Conservation (phyloP, 2,888 invertebrate species). For the Sialis fuliginosa region DNA sequence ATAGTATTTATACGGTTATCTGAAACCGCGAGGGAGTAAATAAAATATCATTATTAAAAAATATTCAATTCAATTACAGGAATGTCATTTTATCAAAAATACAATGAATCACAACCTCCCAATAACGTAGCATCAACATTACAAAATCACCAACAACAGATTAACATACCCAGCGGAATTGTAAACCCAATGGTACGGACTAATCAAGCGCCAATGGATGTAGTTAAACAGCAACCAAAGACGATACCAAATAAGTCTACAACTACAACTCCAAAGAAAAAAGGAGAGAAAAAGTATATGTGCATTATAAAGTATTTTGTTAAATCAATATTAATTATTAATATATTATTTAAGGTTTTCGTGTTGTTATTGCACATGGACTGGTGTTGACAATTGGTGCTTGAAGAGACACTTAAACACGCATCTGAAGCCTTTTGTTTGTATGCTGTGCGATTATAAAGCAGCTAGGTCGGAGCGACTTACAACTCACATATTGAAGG, state of each 20-base stretch:
- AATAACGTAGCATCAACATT: not conserved
- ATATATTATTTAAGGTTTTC: conserved; percentile 25
- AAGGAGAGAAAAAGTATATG: conserved; percentile 7
- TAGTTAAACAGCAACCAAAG: not conserved
- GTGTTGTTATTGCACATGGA: conserved; percentile 84
- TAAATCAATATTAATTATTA: not conserved
- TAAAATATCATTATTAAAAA: too few species aligned
- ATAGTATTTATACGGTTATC: too few species aligned
- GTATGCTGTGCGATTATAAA: conserved; percentile 82
- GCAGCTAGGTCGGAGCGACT: conserved; percentile 80
- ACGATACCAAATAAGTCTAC: conserved; percentile 2
- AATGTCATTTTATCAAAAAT: conserved; percentile 28
- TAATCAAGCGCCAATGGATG: not conserved
- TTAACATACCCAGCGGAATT: conserved; percentile 6
- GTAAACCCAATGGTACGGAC: conserved; percentile 3
- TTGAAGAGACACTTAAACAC: conserved; percentile 83
- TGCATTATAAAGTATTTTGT: not conserved
- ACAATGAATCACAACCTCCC: conserved; percentile 14
- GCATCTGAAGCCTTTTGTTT: conserved; percentile 81
- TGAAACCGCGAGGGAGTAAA: too few species aligned
- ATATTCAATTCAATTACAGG: conserved; percentile 9
- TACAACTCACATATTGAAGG: conserved; percentile 78
- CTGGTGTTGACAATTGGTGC: conserved; percentile 88
- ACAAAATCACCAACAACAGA: conserved; percentile 5
- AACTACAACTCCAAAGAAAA: conserved; percentile 2